A percentile compares a stretch with the other conserved stretches of the same genome.
Conservation (phyloP, 2,888 invertebrate species). For the Pterostichus madidus region DNA sequence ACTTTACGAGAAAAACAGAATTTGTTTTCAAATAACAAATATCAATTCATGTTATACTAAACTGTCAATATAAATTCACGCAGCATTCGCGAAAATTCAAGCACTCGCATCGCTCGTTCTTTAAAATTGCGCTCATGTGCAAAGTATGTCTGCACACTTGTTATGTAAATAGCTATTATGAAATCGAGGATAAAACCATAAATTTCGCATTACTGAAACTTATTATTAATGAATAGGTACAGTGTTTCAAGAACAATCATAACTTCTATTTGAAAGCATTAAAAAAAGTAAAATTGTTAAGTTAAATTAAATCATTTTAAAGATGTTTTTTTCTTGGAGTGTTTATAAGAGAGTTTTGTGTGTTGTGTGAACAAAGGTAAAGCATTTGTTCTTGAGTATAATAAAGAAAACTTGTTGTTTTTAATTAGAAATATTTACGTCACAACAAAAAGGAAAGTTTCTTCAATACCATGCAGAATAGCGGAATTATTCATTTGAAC, state of each 20-base stretch:
- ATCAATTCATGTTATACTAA: no score
- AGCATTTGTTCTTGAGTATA: neutral
- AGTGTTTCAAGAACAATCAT: neutral
- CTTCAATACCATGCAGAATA: slow-evolving; percentile 33
- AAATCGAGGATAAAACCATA: no score
- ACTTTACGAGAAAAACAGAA: no score
- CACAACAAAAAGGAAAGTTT: slow-evolving; percentile 25
- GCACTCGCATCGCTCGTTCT: no score
- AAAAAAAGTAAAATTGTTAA: neutral
- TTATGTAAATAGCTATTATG: no score
- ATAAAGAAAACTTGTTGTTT: slow-evolving; percentile 5
- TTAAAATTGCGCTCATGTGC: no score
- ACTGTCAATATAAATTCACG: no score
- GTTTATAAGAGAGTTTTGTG: neutral
- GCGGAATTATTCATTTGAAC: slow-evolving; percentile 54
- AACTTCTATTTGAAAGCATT: neutral
- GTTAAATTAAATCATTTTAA: neutral
- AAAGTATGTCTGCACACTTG: no score
- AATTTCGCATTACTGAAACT: no score
- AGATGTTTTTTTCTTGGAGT: neutral
- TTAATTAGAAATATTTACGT: slow-evolving; percentile 20
- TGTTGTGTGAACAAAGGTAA: neutral
- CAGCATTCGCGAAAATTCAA: no score
- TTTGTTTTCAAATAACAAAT: no score
- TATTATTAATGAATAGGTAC: no score